phyloP scores from a whole-genome alignment of 2,113 vertebrate species.

The Equus przewalskii region DNA sequence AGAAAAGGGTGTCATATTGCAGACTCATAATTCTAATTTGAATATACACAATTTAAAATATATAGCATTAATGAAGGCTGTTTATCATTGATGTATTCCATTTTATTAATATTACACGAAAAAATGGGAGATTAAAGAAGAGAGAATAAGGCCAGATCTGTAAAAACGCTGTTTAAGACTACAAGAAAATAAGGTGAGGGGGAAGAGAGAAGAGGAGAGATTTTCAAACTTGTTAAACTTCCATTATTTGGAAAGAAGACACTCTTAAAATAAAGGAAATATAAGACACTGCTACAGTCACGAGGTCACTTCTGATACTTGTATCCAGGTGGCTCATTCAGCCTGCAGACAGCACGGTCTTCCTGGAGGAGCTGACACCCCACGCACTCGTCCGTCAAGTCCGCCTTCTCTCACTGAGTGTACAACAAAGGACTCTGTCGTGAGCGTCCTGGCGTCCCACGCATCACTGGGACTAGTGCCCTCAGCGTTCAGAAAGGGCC shows the following conservation, averaged over 20 bases:
- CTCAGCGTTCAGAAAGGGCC: constrained; percentile 79
- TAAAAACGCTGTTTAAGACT: constrained; percentile 63
- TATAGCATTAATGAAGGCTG: background rate
- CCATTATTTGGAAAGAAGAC: constrained; percentile 42
- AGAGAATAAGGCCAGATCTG: constrained; percentile 49
- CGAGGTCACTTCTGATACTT: background rate
- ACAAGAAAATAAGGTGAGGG: background rate
- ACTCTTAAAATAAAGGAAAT: background rate
- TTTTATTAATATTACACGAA: constrained; percentile 69
- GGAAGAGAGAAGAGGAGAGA: background rate
- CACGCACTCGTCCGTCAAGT: background rate
- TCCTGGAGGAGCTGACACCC: background rate
- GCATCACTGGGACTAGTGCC: constrained; percentile 82
- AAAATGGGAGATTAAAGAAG: constrained; percentile 68
- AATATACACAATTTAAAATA: constrained; percentile 62
- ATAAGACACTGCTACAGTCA: background rate
- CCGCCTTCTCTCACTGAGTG: constrained; percentile 42
- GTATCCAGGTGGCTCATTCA: constrained; percentile 19
- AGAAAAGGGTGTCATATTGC: constrained; percentile 27
- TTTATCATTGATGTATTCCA: constrained; percentile 72
- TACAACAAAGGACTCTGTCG: constrained; percentile 85
- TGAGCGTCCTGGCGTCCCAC: constrained; percentile 81
- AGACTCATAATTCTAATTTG: background rate
- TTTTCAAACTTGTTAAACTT: constrained; percentile 55
- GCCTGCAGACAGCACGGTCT: constrained; percentile 5